Base-by-base conservation (phyloP, 53 echinoderm and acorn worm genomes). In the Crossaster papposus region DNA sequence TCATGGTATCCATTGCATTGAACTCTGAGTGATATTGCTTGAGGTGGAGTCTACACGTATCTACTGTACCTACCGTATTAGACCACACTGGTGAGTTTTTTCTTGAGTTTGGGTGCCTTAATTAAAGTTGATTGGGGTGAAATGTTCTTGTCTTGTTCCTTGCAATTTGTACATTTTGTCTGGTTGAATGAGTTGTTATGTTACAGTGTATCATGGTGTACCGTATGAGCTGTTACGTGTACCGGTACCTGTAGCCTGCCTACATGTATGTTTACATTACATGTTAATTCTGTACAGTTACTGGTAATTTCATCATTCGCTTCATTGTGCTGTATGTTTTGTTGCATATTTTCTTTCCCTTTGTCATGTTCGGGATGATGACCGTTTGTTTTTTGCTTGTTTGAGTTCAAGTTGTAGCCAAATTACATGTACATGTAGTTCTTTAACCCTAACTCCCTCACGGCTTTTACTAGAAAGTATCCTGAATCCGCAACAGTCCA, bases 1-100 rank as follows among this genome's bases (percentile, higher is more conserved):
- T n/a, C n/a, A n/a, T n/a, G n/a, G 83, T 65, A 83, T 83, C 64
- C 68, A 70, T 44, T 70, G 65, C 37, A 64, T 65, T 34, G 65
- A 15, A 65, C 54, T 52, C 52, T 79, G 30, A 78, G 35, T 62
- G 36, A 81, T 64, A 58, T 63, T 62, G 63, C 70, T 36, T 83
- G 82, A 64, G 83, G 68, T 36, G 36, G 24, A 83, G 34, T 31
- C 4, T 32, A 36, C 33, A 36, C 15, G 65, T 22, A 13, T n/a
- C n/a, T n/a, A n/a, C n/a, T n/a, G n/a, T n/a, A n/a, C n/a, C n/a
- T n/a, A n/a, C n/a, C n/a, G n/a, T 65, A 83, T 70, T 51, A 70
- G 83, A 83, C 68, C 83, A 70, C 44, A 28, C 37, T 83, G 83
- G 83, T 83, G 70, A 83, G 83, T 83, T 70, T 26, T 30, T 81